A percentile compares a stretch with the other conserved stretches of the same genome.
These are phyloP conservation scores for Pantherophis vulpinus DNA, from an alignment of 2,797 vertebrate species.

Conservation along the genomic window DNA sequence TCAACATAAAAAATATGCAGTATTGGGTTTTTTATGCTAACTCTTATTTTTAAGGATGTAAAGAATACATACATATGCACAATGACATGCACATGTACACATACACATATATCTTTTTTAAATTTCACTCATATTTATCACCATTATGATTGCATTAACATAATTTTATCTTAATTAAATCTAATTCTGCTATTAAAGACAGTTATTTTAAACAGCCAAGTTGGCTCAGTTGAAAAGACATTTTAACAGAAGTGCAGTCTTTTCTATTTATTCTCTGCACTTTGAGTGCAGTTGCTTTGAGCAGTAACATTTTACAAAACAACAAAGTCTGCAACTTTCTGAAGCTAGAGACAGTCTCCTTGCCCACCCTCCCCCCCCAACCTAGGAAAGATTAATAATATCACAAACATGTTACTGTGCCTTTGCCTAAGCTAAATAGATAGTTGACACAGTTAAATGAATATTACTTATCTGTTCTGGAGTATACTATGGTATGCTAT, in stretches of 20 bases:
- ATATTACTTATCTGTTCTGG: constrained; percentile 72
- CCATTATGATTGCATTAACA: constrained; percentile 78
- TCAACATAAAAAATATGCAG: constrained; percentile 74
- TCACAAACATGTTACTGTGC: constrained; percentile 81
- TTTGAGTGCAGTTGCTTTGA: constrained; percentile 78
- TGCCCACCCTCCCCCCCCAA: constrained; percentile 18
- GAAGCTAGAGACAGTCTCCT: constrained; percentile 65
- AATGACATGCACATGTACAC: background rate
- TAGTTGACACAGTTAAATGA: constrained; percentile 78
- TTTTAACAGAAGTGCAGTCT: constrained; percentile 81
- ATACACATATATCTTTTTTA: constrained; percentile 65
- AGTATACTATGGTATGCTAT: constrained; percentile 72
- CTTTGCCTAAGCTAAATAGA: constrained; percentile 85
- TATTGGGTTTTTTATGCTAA: constrained; percentile 66
- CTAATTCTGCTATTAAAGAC: constrained; percentile 78
- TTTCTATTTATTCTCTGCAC: constrained; percentile 76
- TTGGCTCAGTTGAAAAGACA: constrained; percentile 77
- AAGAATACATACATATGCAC: constrained; percentile 55
- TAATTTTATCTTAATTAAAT: constrained; percentile 78
- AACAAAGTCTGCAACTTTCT: constrained; percentile 67
- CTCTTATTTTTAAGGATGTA: constrained; percentile 56
- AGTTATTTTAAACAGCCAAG: constrained; percentile 77
- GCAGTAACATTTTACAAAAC: constrained; percentile 74
- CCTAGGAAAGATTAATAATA: constrained; percentile 62
- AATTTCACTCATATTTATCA: constrained; percentile 70